Evolutionary conservation across 2,113 vertebrate species (phyloP).

Genomic region (Nicator chloris): DNA sequence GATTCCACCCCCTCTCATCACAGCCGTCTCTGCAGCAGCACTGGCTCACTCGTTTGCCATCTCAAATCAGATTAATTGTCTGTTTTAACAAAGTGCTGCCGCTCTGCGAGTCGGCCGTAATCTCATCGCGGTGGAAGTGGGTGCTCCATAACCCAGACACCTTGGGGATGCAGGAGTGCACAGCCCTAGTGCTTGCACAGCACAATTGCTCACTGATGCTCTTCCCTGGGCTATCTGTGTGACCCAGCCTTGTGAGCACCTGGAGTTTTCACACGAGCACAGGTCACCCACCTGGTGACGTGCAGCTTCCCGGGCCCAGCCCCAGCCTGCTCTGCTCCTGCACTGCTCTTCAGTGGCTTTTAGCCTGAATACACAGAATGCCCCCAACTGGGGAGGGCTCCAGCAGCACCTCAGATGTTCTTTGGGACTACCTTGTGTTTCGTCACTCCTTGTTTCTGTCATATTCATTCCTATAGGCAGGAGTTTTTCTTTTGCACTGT

Average conservation of each 20-base stretch:
- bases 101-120: neutral
- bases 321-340: neutral
- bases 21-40: neutral
- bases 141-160: neutral
- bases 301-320: fast-evolving
- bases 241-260: neutral
- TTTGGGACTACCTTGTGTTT: neutral
- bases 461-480: neutral
- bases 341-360: neutral
- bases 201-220: fast-evolving
- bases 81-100: neutral
- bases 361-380: too few relatives aligned
- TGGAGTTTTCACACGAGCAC: fast-evolving
- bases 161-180: neutral
- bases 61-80: neutral
- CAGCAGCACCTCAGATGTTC: neutral
- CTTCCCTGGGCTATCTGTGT: neutral
- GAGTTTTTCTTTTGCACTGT: neutral
- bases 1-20: neutral
- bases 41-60: neutral
- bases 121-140: neutral
- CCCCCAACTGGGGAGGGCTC: neutral
- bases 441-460: neutral
- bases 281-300: fast-evolving
- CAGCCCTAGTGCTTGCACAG: neutral